phyloP scores from a whole-genome alignment of 1,140 invertebrate species.

The Drosophila teissieri region DNA sequence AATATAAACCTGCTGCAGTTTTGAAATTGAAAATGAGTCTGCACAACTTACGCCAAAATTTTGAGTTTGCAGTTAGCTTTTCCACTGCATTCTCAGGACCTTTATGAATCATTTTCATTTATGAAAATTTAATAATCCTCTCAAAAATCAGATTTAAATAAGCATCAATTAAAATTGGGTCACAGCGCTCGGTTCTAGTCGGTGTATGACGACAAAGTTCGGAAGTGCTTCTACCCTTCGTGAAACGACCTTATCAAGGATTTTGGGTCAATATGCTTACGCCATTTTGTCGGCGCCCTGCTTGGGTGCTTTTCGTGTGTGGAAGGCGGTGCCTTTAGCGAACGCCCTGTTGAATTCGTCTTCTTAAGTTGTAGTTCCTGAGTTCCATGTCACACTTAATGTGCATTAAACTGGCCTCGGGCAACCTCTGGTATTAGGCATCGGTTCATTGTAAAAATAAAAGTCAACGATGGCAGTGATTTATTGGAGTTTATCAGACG shows the following conservation, averaged over 20 bases:
- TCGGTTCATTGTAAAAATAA: no score
- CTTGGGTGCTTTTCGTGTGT: slow-evolving; percentile 26
- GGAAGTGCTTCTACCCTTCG: slow-evolving; percentile 21
- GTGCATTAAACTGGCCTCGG: slow-evolving; percentile 57
- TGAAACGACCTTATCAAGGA: slow-evolving; percentile 77
- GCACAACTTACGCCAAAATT: slow-evolving; percentile 15
- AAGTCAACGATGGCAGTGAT: neutral
- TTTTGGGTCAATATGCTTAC: slow-evolving; percentile 79
- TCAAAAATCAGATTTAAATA: slow-evolving; percentile 42
- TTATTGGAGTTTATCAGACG: neutral
- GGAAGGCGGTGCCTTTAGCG: slow-evolving; percentile 9
- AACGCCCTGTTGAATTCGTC: slow-evolving; percentile 15
- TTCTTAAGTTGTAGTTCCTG: slow-evolving; percentile 2
- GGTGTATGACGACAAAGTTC: slow-evolving; percentile 1
- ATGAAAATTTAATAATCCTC: slow-evolving; percentile 48
- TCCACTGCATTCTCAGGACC: neutral
- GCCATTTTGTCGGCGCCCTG: slow-evolving; percentile 57
- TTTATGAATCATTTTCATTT: slow-evolving; percentile 22
- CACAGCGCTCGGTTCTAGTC: slow-evolving; percentile 42
- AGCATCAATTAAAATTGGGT: slow-evolving; percentile 59
- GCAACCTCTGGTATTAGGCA: slow-evolving; percentile 30
- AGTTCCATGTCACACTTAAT: slow-evolving; percentile 26
- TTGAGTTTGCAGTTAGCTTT: slow-evolving; percentile 6
- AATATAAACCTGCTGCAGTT: slow-evolving; percentile 31
- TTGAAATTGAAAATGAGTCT: slow-evolving; percentile 55